phyloP scores from a whole-genome alignment of 2,888 invertebrate genomes.

The Tinea pellionella region DNA sequence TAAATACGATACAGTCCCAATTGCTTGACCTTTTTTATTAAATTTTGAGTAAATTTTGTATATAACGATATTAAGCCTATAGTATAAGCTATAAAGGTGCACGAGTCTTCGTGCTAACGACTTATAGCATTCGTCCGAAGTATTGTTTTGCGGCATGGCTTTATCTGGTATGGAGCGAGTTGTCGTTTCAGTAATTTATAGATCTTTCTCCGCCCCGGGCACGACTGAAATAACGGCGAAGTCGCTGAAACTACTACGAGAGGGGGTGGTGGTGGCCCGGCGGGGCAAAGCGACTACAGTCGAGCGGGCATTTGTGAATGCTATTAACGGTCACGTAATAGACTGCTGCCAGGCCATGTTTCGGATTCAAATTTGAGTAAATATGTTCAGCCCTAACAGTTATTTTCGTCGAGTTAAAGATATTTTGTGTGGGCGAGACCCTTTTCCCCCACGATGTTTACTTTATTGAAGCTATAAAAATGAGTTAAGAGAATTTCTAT shows the following conservation, averaged over 20 bases:
- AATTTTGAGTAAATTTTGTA: no score
- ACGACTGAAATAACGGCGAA: slow-evolving; percentile 21
- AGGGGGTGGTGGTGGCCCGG: slow-evolving; percentile 4
- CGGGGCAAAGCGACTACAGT: not conserved
- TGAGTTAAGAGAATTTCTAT: not conserved
- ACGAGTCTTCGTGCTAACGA: slow-evolving; percentile 51
- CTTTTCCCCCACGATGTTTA: not conserved
- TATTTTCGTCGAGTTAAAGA: slow-evolving; percentile 32
- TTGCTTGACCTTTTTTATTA: no score
- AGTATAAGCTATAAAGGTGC: slow-evolving; percentile 38
- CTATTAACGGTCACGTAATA: slow-evolving; percentile 61
- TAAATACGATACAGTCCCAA: no score
- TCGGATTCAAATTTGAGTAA: slow-evolving; percentile 58
- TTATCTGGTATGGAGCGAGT: slow-evolving; percentile 64
- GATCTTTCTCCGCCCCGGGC: slow-evolving; percentile 57
- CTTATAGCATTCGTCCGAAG: slow-evolving; percentile 50
- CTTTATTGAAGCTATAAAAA: slow-evolving; percentile 6
- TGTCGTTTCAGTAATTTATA: slow-evolving; percentile 66
- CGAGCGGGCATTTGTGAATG: slow-evolving; percentile 25
- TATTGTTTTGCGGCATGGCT: slow-evolving; percentile 63
- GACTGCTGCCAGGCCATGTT: slow-evolving; percentile 50
- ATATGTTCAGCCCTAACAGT: slow-evolving; percentile 43
- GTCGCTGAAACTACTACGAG: slow-evolving; percentile 22
- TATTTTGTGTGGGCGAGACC: not conserved
- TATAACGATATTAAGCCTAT: not conserved